phyloP scores from a whole-genome alignment of 2,113 vertebrate species.

The Mesembrinibis cayennensis region DNA sequence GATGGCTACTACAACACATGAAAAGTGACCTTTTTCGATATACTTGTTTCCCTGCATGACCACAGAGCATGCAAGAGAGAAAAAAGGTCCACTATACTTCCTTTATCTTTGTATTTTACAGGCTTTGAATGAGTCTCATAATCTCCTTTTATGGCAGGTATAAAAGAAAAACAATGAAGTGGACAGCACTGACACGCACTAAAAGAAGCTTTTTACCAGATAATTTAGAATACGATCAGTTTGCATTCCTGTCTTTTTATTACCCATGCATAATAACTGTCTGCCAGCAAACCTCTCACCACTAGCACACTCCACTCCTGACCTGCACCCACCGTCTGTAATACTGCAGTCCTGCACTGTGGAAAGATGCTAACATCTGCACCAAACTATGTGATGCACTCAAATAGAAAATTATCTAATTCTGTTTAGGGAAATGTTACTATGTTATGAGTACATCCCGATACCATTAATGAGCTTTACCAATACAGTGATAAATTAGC shows the following conservation, averaged over 20 bases:
- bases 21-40: background rate
- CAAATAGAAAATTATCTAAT: background rate
- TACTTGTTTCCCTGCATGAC: background rate
- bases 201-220: background rate
- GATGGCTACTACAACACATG: background rate
- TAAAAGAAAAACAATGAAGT: background rate
- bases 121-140: background rate
- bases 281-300: background rate
- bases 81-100: background rate
- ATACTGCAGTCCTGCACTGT: background rate
- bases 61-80: background rate
- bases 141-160: background rate
- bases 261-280: background rate
- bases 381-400: background rate
- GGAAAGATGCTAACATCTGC: background rate
- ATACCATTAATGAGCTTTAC: background rate
- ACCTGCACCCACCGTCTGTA: background rate
- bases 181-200: background rate
- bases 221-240: background rate
- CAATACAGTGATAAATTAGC: background rate
- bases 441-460: background rate
- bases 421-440: background rate
- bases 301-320: background rate
- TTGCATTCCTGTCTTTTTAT: background rate
- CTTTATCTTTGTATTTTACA: background rate